phyloP scores from a whole-genome alignment of 2,797 vertebrate species.

The Furcifer pardalis region DNA sequence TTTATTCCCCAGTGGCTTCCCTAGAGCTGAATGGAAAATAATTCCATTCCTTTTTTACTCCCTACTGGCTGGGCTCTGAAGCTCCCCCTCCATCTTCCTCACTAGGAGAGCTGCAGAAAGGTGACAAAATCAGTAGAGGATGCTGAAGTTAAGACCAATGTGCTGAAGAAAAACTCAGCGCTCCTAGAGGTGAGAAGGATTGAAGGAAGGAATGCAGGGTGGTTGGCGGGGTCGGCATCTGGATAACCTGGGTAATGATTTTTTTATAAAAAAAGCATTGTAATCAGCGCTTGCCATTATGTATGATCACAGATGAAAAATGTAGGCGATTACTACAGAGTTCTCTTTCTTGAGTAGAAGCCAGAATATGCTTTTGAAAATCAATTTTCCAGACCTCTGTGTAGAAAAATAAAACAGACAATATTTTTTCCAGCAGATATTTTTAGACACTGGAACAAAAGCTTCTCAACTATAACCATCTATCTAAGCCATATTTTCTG shows the following conservation, averaged over 20 bases:
- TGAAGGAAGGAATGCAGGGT: neutral
- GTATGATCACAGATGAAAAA: neutral
- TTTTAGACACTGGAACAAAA: neutral
- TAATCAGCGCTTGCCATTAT: neutral
- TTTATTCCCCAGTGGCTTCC: too few relatives aligned
- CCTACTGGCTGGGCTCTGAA: neutral
- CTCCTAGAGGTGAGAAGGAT: slow-evolving; percentile 63
- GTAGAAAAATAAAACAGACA: neutral
- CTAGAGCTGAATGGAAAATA: neutral
- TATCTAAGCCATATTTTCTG: too few relatives aligned
- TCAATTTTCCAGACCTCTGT: neutral
- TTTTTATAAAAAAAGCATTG: neutral
- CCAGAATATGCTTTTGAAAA: neutral
- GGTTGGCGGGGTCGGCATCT: too few relatives aligned
- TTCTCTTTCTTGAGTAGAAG: neutral
- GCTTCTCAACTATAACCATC: neutral
- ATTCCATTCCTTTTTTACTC: neutral
- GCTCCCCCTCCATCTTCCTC: neutral
- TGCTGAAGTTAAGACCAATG: slow-evolving; percentile 69
- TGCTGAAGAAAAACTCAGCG: slow-evolving; percentile 69
- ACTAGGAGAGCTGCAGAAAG: slow-evolving; percentile 70
- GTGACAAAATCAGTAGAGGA: slow-evolving; percentile 69
- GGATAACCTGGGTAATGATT: too few relatives aligned
- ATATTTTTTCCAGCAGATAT: too few relatives aligned
- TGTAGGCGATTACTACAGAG: neutral